Conservation (phyloP, 1,140 invertebrate species). For the Gonatopus flavifemur region DNA sequence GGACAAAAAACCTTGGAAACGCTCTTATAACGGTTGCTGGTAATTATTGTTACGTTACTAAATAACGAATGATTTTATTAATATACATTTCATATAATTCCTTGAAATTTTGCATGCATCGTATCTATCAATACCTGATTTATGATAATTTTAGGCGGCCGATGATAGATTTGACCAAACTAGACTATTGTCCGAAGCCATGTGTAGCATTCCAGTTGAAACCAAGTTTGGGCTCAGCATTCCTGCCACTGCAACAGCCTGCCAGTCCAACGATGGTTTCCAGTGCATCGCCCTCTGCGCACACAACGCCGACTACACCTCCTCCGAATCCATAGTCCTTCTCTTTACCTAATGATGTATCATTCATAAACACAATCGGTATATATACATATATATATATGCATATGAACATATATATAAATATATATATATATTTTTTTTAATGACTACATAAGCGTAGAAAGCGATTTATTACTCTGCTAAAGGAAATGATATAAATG, state of each 20-base stretch:
- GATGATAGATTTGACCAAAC: slow-evolving; percentile 57
- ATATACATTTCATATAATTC: not conserved
- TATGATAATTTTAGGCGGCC: too few relatives aligned
- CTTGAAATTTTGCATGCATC: not conserved
- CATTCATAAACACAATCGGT: slow-evolving; percentile 43
- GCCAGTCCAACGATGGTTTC: slow-evolving; percentile 46
- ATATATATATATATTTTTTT: slow-evolving; percentile 39
- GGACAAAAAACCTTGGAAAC: too few relatives aligned
- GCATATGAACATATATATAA: slow-evolving; percentile 10
- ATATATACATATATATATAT: slow-evolving; percentile 21
- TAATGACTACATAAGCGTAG: slow-evolving; percentile 37
- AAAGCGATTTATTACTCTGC: slow-evolving; percentile 37
- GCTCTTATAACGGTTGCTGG: not conserved
- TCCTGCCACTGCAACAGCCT: slow-evolving; percentile 72
- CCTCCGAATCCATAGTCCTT: slow-evolving; percentile 60
- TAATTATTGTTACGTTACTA: not conserved
- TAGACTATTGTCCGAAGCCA: slow-evolving; percentile 62
- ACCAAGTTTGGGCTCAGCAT: slow-evolving; percentile 79
- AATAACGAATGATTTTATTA: not conserved
- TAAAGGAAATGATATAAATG: slow-evolving; percentile 15
- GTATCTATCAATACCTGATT: too few relatives aligned
- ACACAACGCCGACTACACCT: slow-evolving; percentile 53
- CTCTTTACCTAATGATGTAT: slow-evolving; percentile 33
- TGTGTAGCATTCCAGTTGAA: slow-evolving; percentile 75
- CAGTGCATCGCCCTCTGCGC: slow-evolving; percentile 46